Evolutionary conservation across 1,140 invertebrate genomes (phyloP), one percentile per base, ranked within the genome.

Genomic region (Drosophila pseudoobscura): DNA sequence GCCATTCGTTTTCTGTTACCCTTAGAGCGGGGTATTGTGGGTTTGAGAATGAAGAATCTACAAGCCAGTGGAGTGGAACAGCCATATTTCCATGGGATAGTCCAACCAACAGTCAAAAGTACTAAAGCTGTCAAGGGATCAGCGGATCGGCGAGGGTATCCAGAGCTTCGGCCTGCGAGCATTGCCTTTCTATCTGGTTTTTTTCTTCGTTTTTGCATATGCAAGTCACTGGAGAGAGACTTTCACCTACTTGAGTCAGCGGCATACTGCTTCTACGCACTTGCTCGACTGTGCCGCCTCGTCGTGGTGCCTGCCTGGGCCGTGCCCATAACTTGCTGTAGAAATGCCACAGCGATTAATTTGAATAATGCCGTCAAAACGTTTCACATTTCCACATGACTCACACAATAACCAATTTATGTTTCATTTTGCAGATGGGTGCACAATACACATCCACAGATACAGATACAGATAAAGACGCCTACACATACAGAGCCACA

Each of bases 211-310:
- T 83, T 84, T 84, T 84, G 80, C 80, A 84, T 84, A 85, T 84
- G 82, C 83, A 87, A 87, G 82, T 87, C 82, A 87, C 83, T 80
- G 61, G 41, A 64, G 55, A 44, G 51, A 73, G 83, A 87, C 83
- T 88, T 83, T 89, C 84, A 87, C 83, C 84, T 84, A 89, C 78
- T 78, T 88, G 82, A 85, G 64, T 88, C 84, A 88, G 59, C 54
- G 15, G n/a, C 47, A 41, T 46, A 58, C 52, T 61, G 61, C 74
- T 75, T 75, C 78, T 88, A 87, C 83, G 83, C 83, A 87, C 83
- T 88, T 83, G 70, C 55, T 75, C 71, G 66, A 75, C 58, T 66
- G 63, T 77, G 47, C 51, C 39, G 35, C 7, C 31, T 46, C 43
- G 39, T 1, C 22, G 15, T 47, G 3, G 24, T 20, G 52, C 1